A percentile compares a stretch with the other conserved stretches of the same genome.
phyloP scores from a whole-genome alignment of 2,113 vertebrate genomes.

The Mobula birostris region DNA sequence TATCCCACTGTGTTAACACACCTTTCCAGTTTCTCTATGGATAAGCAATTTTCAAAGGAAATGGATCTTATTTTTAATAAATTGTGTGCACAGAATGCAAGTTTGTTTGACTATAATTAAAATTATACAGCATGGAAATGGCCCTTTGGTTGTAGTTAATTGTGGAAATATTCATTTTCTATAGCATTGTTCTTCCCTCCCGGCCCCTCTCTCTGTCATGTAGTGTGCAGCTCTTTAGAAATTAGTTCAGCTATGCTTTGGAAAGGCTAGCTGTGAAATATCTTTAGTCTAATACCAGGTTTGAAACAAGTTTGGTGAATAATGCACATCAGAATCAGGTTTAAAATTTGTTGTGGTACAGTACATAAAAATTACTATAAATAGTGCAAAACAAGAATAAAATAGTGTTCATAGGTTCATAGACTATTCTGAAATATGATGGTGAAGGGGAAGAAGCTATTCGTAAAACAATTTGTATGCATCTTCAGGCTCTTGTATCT shows the following conservation, averaged over 20 bases:
- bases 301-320: not conserved
- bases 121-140: too few species aligned
- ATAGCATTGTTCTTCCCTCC: not conserved
- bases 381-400: too few species aligned
- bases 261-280: not conserved
- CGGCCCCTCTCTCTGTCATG: not conserved
- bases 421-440: too few species aligned
- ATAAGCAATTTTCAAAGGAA: not conserved
- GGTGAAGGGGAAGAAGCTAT: too few species aligned
- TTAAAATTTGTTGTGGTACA: too few species aligned
- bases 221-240: not conserved
- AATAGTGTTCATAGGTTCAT: too few species aligned
- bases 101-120: not conserved
- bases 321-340: not conserved
- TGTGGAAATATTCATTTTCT: not conserved
- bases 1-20: not conserved
- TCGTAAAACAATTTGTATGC: too few species aligned
- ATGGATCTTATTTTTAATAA: not conserved
- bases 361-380: too few species aligned
- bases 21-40: not conserved
- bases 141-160: not conserved
- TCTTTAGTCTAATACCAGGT: not conserved
- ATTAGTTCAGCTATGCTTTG: not conserved
- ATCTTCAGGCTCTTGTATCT: too few species aligned
- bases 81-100: not conserved